These are phyloP conservation scores for Neodiprion lecontei DNA, from an alignment of 1,140 invertebrate species.

Conservation along the genomic window DNA sequence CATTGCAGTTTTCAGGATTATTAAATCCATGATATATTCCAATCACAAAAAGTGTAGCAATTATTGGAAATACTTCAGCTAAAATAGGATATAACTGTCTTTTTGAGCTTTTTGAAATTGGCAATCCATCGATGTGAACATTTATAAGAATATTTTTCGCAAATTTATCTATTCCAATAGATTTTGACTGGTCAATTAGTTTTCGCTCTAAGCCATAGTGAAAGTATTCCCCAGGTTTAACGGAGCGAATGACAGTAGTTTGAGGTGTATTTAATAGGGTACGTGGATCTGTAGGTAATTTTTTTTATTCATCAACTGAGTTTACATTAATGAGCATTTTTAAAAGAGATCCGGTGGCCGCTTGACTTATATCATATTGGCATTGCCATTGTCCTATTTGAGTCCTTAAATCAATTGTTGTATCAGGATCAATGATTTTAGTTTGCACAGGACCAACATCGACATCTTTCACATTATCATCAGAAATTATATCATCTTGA, in stretches of 20 bases:
- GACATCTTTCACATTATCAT: not conserved
- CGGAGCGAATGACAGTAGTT: conserved; percentile 10
- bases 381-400: conserved; percentile 17
- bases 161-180: not conserved
- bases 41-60: not conserved
- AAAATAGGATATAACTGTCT: not conserved
- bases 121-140: not conserved
- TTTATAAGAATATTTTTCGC: not conserved
- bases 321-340: conserved; percentile 17
- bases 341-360: conserved; percentile 6
- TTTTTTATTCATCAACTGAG: conserved; percentile 17
- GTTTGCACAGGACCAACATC: not conserved
- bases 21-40: not conserved
- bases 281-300: conserved; percentile 17
- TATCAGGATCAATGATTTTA: conserved; percentile 8
- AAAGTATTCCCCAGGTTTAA: conserved; percentile 19
- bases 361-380: conserved; percentile 15
- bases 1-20: not conserved
- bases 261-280: conserved; percentile 16
- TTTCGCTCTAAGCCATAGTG: conserved; percentile 18
- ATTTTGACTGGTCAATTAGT: conserved; percentile 1
- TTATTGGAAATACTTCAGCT: not conserved
- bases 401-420: not conserved
- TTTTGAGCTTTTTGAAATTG: not conserved
- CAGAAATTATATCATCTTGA: too few relatives aligned